Conservation (phyloP, 2,888 invertebrate species). For the Corbicula japonica region DNA sequence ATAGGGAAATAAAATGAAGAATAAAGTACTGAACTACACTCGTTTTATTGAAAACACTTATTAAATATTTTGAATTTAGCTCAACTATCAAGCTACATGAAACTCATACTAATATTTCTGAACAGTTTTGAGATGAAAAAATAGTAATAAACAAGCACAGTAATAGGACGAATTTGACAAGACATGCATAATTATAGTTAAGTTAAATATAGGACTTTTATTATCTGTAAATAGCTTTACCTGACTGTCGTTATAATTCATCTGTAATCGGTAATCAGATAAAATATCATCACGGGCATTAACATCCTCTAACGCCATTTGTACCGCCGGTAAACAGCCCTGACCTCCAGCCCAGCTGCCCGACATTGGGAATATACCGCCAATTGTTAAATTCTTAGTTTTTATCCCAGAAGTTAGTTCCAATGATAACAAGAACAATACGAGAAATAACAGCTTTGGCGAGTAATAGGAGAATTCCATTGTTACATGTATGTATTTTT, state of each 20-base stretch:
- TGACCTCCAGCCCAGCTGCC: conserved; percentile 99
- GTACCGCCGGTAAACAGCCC: conserved; percentile 99
- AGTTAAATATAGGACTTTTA: too few relatives aligned
- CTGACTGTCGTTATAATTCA: conserved; percentile 98
- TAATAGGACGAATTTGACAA: too few relatives aligned
- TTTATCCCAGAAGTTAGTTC: conserved; percentile 58
- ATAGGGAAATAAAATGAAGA: too few relatives aligned
- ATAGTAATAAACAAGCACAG: too few relatives aligned
- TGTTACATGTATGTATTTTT: background rate
- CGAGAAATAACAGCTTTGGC: background rate
- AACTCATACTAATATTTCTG: too few relatives aligned
- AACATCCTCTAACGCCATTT: conserved; percentile 98
- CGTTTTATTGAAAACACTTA: too few relatives aligned
- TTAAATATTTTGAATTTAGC: too few relatives aligned
- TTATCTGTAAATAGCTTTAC: too few relatives aligned
- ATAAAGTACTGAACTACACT: too few relatives aligned
- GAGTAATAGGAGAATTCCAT: background rate
- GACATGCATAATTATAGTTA: too few relatives aligned
- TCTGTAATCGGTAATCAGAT: conserved; percentile 95
- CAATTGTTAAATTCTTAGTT: conserved; percentile 87
- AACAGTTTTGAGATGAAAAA: too few relatives aligned
- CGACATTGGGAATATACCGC: conserved; percentile 98
- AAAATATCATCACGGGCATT: conserved; percentile 95
- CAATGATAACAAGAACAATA: background rate
- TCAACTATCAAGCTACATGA: too few relatives aligned